Base-by-base conservation (phyloP, 2,888 invertebrate genomes). In the Andricus curvator region DNA sequence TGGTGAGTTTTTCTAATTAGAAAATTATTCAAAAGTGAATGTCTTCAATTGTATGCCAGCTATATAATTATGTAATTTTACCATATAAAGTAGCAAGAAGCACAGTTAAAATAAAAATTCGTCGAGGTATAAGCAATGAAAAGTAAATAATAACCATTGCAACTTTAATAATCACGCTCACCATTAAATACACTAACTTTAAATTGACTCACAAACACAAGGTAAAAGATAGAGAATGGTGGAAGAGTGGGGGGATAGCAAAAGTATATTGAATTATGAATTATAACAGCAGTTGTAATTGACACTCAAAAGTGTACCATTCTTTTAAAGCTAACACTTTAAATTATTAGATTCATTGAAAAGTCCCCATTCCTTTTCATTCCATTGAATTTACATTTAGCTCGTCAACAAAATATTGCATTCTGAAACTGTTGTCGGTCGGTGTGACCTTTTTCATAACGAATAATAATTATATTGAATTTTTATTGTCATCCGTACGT, bases 191-290 rank as follows among this genome's bases (percentile, higher is more conserved):
- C 37, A 37, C 41, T 22, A 66, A 41, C 17, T 37, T 8, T 37
- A 17, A 33, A 37, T 9, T 33, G 37, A 66, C 33, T 20, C 37
- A 37, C n/a, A 66, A 37, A 66, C 66, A 41, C 9, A 41, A 2
- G n/a, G 37, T 37, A 66, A 33, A 66, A 37, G n/a, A 67, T n/a
- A 41, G 66, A 22, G 11, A n/a, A 33, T 22, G 65, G 22, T 3
- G 41, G n/a, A 67, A 66, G 65, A 13, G 77, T 67, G 67, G 65
- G 5, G 41, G n/a, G 66, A 66, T 66, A 66, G 37, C n/a, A 13
- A 41, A 11, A 41, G 11, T 4, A 66, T 37, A n/a, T n/a, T 41
- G 37, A 20, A 66, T 33, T 2, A 11, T 33, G 41, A n/a, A 20
- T 37, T 64, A 8, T 20, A 70, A 29, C 25, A 70, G 51, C 51